Evolutionary conservation across 1,140 invertebrate species (phyloP).

Genomic region (Hyphantria cunea): DNA sequence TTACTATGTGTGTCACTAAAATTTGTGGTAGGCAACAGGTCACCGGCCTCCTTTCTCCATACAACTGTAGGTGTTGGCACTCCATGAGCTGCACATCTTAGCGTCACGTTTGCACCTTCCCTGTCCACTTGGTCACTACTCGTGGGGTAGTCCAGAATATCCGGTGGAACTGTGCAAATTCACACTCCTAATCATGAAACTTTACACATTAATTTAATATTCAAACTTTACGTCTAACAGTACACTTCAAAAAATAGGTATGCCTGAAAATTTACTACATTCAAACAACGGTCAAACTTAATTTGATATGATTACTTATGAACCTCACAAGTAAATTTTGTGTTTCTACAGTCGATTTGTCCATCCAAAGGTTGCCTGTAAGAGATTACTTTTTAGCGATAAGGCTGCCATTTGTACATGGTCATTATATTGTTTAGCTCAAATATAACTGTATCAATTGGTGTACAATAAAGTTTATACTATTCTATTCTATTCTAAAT

Average conservation of each 20-base stretch:
- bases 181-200: conserved; percentile 13
- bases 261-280: conserved; percentile 11
- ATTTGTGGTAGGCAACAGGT: conserved; percentile 82
- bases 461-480: too few species aligned
- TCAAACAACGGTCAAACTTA: conserved; percentile 17
- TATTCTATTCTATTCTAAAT: too few species aligned
- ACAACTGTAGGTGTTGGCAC: conserved; percentile 91
- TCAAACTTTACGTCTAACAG: neutral
- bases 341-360: too few species aligned
- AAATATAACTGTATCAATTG: too few species aligned
- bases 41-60: conserved; percentile 91
- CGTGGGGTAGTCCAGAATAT: conserved; percentile 92
- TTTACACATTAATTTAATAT: conserved; percentile 1
- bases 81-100: conserved; percentile 91
- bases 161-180: conserved; percentile 89
- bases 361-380: too few species aligned
- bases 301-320: conserved; percentile 37
- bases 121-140: conserved; percentile 93
- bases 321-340: conserved; percentile 21
- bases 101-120: conserved; percentile 92
- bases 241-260: neutral
- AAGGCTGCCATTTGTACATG: too few species aligned
- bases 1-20: conserved; percentile 76
- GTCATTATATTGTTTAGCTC: too few species aligned
- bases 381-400: too few species aligned